phyloP scores from a whole-genome alignment of 2,113 vertebrate genomes.

The Elephas maximus region DNA sequence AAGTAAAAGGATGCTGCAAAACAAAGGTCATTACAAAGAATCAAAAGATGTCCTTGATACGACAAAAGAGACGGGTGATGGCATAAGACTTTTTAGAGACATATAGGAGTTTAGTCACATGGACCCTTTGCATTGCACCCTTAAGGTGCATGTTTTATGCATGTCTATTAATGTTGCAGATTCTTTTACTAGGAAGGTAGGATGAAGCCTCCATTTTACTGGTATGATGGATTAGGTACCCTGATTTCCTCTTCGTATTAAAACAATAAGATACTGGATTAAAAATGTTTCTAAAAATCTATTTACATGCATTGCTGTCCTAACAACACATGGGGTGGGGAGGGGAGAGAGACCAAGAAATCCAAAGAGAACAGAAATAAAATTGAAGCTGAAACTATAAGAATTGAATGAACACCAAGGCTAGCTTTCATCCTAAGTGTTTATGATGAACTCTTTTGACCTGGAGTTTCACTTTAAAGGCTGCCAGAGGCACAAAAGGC shows the following conservation, averaged over 20 bases:
- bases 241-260: not conserved
- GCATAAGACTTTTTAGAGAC: not conserved
- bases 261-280: not conserved
- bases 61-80: not conserved
- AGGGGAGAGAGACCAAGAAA: not conserved
- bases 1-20: constrained; percentile 32
- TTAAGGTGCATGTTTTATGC: not conserved
- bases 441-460: not conserved
- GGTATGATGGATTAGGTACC: not conserved
- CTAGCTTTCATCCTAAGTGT: constrained; percentile 9
- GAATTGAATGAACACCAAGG: not conserved
- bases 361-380: not conserved
- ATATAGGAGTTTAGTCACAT: not conserved
- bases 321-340: not conserved
- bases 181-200: not conserved
- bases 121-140: not conserved
- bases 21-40: not conserved
- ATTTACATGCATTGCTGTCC: not conserved
- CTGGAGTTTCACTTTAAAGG: not conserved
- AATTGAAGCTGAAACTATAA: not conserved
- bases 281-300: not conserved
- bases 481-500: not conserved
- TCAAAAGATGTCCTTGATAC: not conserved
- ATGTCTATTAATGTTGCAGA: not conserved
- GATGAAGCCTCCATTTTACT: not conserved